phyloP scores from a whole-genome alignment of 2,797 vertebrate genomes.

The Gobionotothen gibberifrons region DNA sequence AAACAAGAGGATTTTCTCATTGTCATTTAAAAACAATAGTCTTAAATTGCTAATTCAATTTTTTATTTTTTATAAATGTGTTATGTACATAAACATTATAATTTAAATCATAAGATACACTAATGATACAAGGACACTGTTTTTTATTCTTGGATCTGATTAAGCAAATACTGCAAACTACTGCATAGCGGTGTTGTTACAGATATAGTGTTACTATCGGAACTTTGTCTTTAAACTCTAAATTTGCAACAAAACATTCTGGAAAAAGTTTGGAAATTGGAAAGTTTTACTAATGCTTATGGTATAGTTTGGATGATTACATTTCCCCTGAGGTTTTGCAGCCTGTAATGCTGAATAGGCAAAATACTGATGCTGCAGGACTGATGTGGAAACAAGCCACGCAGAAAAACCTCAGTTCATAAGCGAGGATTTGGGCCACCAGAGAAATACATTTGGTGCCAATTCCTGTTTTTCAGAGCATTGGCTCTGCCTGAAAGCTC shows the following conservation, averaged over 20 bases:
- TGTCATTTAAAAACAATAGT: too few species aligned
- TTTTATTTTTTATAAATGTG: too few species aligned
- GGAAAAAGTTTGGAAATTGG: not conserved
- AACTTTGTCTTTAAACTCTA: not conserved
- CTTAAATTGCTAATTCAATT: too few species aligned
- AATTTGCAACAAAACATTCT: not conserved
- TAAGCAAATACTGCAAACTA: not conserved
- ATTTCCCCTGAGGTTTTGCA: constrained; percentile 24
- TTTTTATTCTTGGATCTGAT: too few species aligned
- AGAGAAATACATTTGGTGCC: constrained; percentile 35
- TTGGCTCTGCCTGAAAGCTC: constrained; percentile 13
- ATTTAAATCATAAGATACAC: too few species aligned
- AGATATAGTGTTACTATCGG: not conserved
- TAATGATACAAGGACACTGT: too few species aligned
- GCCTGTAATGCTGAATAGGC: constrained; percentile 12
- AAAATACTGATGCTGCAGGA: constrained; percentile 23
- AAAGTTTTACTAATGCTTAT: constrained; percentile 34
- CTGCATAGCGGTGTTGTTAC: not conserved
- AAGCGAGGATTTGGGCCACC: constrained; percentile 32
- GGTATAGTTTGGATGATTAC: constrained; percentile 12
- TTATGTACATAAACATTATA: too few species aligned
- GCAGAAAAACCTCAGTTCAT: constrained; percentile 22
- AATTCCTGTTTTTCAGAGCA: constrained; percentile 40
- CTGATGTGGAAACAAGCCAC: constrained; percentile 35
- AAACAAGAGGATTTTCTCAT: not conserved